Evolutionary conservation across 2,888 invertebrate species (phyloP), one percentile per base, ranked within the genome.

Genomic region (Agrilus cyanescens): DNA sequence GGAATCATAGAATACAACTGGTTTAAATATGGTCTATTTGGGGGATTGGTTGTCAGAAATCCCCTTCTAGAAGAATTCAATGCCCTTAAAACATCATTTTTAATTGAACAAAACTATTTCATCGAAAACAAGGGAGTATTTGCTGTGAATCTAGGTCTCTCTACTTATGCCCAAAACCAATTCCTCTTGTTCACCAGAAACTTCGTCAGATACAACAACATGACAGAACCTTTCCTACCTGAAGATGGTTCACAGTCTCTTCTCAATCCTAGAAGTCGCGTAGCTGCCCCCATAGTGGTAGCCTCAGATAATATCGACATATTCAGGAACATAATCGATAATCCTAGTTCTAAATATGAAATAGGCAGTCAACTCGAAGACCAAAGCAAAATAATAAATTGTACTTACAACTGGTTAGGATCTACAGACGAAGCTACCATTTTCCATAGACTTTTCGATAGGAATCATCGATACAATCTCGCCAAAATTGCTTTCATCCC

Each of bases 291-390:
- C 0, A 75, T 97, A 31, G 90, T 95, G 0, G 75, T 97, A 14
- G 86, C 90, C 0, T 95, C 95, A 0, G 82, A 84, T 58, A 96
- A 97, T 61, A 81, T 95, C 1, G 76, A 82, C 35, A 76, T 97
- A 2, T 89, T 76, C 55, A 75, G 96, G 45, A 98, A 98, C 65
- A 88, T 91, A 46, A 78, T 97, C 32, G 81, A 87, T 45, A 97
- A 98, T 66, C 83, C 83, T 2, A 82, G 83, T 49, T 93, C 96
- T 0, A 77, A 79, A 41, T 95, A 93, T 61, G 97, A 98, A 70
- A 82, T 98, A 37, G 94, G 94, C 0, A 94, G 95, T 0, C 96
- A 97, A 57, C 73, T 96, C 13, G 83, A 85, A 57, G 94, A 96
- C 61, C 96, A 95, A 61, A 93, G 94, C 57, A 85, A 88, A 69